Evolutionary conservation across 2,113 vertebrate genomes (phyloP).

Genomic region (Talpa occidentalis): DNA sequence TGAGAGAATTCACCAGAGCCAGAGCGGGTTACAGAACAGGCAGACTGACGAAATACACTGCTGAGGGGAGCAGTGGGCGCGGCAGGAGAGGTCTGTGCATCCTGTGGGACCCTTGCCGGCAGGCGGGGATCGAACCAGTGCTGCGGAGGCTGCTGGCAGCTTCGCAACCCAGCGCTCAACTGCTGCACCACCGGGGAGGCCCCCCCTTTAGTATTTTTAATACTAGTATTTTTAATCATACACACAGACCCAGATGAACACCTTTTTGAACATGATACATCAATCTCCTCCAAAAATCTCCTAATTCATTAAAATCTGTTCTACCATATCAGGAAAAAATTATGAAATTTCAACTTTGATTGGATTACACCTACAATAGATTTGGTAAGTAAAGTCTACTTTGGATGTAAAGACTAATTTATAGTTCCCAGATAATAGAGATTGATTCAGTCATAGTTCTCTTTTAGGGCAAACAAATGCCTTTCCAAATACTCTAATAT

Average conservation of each 20-base stretch:
- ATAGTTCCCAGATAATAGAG: constrained; percentile 6
- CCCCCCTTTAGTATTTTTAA: neutral
- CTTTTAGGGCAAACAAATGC: constrained; percentile 2
- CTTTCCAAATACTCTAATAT: constrained; percentile 39
- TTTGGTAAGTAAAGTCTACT: constrained; percentile 27
- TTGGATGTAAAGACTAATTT: constrained; percentile 2
- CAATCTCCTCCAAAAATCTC: neutral
- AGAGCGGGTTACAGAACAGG: too few species aligned
- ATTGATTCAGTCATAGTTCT: neutral
- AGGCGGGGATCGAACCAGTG: too few species aligned
- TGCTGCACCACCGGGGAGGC: too few species aligned
- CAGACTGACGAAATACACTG: too few species aligned
- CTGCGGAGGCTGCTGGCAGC: too few species aligned
- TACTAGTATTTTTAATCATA: constrained; percentile 18
- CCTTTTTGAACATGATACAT: neutral
- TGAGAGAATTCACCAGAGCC: too few species aligned
- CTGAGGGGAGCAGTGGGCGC: too few species aligned
- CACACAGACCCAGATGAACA: neutral
- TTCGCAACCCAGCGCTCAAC: too few species aligned
- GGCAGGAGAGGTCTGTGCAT: too few species aligned
- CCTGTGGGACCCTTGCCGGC: too few species aligned
- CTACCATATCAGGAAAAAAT: constrained; percentile 11
- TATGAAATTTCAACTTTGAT: constrained; percentile 22
- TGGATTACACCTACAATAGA: neutral
- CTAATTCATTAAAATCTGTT: neutral